Base-by-base conservation (phyloP, 2,113 vertebrate species). In the Leuciscus idus region DNA sequence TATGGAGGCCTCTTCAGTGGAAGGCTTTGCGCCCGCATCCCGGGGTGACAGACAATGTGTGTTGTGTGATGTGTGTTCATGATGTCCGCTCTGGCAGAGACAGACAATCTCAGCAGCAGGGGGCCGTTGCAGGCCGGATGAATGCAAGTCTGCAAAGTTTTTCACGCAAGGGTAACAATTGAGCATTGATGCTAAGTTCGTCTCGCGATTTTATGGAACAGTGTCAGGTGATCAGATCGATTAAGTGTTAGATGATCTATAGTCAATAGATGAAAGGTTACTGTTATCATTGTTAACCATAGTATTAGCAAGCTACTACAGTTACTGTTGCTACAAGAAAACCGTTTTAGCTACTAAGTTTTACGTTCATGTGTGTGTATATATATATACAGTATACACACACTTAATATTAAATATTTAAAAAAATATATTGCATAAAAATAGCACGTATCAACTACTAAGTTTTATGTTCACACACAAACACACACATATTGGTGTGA, bases 71-170 rank as follows among this genome's bases (percentile, higher is more conserved):
- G 46, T 74, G 52, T 59, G 52, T 33, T 72, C 43, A 33, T 50
- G 61, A 57, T 46, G 48, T 39, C 21, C 10, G 4, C 64, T 52
- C 75, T 85, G 57, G 55, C 62, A 26, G 57, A 66, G 8, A 50
- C 79, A 50, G 70, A 48, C 33, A 2, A n/a, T 77, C 87, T 77
- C 81, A 46, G 74, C 74, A 74, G 84, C 50, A 48, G 83, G 61
- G 81, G 39, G 36, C 3, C 55, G 19, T 57, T 57, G 6, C 6
- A 57, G 19, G 46, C 43, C 62, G 12, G 7, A 61, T 36, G 36
- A 80, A 46, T 62, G 78, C 78, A 46, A 9, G 64, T 70, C 28
- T 33, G 39, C 36, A 62, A 23, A 66, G 79, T 48, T 64, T 55
- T 66, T 81, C 36, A 48, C 43, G 30, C n/a, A 3, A 83, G 26